Evolutionary conservation across 1,140 invertebrate genomes (phyloP), one percentile per base, ranked within the genome.

Genomic region (Chionoecetes opilio): DNA sequence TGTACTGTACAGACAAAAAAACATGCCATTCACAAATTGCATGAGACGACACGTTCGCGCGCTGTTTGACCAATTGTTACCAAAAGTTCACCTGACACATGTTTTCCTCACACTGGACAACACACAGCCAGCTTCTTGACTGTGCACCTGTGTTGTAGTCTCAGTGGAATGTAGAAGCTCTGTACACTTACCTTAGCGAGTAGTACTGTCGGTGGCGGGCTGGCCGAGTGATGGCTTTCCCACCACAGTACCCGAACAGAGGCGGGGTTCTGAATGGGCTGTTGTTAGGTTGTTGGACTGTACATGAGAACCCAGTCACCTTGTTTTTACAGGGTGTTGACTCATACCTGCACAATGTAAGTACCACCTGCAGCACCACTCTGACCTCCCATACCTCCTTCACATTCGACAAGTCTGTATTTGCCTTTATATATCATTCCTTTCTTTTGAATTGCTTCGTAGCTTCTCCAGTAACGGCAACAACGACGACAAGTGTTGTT

Each of bases 321-420:
- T 94, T 94, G 32, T 89, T 94, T 94, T 94, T 94, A 90, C 93
- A 94, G 93, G 85, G 93, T 82, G 46, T 94, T 94, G 85, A 89
- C 87, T 75, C 86, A 82, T 94, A 90, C 35, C 93, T 94, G 37
- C 93, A 94, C 63, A 89, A 35, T 82, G 93, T 94, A 82, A 94
- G 93, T 94, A 94, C 37, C 17, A 29, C n/a, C 46, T 82, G 93
- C 53, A 41, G 14, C 82, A 38, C 26, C 91, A 29, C 41, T 26
- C 41, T 26, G 35, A 38, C 35, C n/a, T 46, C 32, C 41, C 41
- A 46, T 37, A n/a, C 92, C 46, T 93, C 82, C 82, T 31, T 11
- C 34, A 34, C 37, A 46, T 6, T 6, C 63, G 26, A 26, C 63
- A 9, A 53, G 63, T 75, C 63, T 75, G 63, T 75, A 75, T 75